Conservation (phyloP, 2,113 vertebrate species). For the Heterochromis multidens region DNA sequence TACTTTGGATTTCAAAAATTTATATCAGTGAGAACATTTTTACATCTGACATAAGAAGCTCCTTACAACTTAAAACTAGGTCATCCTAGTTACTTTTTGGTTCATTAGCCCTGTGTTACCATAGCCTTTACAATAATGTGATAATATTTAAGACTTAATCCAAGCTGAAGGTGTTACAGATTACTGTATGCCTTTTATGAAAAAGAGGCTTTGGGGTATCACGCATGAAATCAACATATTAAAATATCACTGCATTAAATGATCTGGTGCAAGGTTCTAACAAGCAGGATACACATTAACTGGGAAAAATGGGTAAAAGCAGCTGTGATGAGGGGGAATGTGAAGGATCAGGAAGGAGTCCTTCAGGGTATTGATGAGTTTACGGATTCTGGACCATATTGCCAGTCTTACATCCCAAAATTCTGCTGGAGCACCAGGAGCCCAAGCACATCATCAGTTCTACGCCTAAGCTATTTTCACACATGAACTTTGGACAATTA, state of each 20-base stretch:
- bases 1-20: not conserved
- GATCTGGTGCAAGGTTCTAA: not conserved
- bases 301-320: not conserved
- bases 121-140: not conserved
- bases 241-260: not conserved
- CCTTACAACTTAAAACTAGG: not conserved
- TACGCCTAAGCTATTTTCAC: not conserved
- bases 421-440: not conserved
- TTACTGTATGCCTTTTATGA: not conserved
- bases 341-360: not conserved
- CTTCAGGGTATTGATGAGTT: not conserved
- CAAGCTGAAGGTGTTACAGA: not conserved
- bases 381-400: not conserved
- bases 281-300: not conserved
- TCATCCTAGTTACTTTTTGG: not conserved
- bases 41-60: not conserved
- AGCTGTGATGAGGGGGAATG: not conserved
- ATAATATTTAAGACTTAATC: not conserved
- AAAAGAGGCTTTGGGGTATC: not conserved
- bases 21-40: not conserved
- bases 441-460: not conserved
- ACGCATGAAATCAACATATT: not conserved
- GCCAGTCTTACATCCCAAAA: not conserved
- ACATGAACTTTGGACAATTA: not conserved
- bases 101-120: not conserved